Percentiles rank a stretch among this genome's conserved stretches.
Conservation (phyloP, 2,797 vertebrate genomes). For the Anas georgica region DNA sequence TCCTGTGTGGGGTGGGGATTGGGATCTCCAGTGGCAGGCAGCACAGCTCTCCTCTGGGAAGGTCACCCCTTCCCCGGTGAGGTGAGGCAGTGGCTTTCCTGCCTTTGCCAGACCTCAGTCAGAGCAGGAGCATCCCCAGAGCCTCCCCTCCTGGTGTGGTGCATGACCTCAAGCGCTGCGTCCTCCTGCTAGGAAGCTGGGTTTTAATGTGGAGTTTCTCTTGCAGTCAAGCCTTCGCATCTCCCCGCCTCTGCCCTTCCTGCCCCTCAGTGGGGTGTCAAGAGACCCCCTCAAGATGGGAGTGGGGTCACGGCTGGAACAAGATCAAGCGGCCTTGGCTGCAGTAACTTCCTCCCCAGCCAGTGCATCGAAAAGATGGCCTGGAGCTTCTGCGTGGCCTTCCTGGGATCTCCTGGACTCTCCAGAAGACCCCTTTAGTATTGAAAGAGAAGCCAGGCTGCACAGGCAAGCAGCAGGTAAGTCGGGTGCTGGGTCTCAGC, state of each 20-base stretch:
- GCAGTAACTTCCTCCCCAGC: slow-evolving; percentile 82
- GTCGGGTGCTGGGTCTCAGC: not conserved
- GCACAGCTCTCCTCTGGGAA: not conserved
- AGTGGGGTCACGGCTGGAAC: slow-evolving; percentile 86
- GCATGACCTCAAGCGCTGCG: accelerated
- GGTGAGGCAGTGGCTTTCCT: not conserved
- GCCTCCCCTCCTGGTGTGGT: not conserved
- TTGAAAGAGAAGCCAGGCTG: slow-evolving; percentile 94
- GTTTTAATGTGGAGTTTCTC: not conserved
- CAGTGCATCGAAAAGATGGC: slow-evolving; percentile 90
- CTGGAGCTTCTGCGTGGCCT: slow-evolving; percentile 90
- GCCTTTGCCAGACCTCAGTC: not conserved
- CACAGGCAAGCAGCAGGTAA: slow-evolving; percentile 96
- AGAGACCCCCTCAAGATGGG: slow-evolving; percentile 90
- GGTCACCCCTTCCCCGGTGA: not conserved
- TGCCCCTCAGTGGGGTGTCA: slow-evolving; percentile 85
- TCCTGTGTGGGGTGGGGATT: accelerated
- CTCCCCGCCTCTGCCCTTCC: slow-evolving; percentile 93
- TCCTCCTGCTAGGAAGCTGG: not conserved
- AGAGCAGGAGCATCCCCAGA: not conserved
- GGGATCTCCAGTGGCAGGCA: not conserved
- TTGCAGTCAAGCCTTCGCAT: slow-evolving; percentile 93
- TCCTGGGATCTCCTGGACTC: slow-evolving; percentile 89
- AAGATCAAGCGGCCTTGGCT: slow-evolving; percentile 85
- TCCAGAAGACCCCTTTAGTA: slow-evolving; percentile 92